Evolutionary conservation across 2,113 vertebrate genomes (phyloP).

Genomic region (Halichoeres trimaculatus): DNA sequence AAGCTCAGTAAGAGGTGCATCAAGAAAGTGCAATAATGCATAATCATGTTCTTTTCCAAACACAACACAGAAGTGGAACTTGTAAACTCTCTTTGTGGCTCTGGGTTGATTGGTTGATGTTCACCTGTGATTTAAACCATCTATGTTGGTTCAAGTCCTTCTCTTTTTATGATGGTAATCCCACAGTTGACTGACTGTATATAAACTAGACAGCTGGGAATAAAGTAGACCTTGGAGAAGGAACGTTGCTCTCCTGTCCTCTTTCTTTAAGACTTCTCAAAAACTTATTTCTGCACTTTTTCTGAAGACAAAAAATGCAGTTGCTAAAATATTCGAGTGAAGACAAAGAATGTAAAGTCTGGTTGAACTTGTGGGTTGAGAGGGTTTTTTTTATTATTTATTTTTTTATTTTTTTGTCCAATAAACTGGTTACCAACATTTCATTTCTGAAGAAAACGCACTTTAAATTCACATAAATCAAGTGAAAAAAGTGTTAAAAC

Average conservation of each 20-base stretch:
- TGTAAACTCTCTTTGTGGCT: constrained; percentile 34
- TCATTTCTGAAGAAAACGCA: not conserved
- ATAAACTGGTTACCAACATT: not conserved
- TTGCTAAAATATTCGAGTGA: not conserved
- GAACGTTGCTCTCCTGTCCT: constrained; percentile 42
- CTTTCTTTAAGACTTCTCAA: constrained; percentile 17
- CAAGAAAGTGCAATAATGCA: constrained; percentile 16
- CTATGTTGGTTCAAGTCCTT: constrained; percentile 52
- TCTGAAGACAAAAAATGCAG: not conserved
- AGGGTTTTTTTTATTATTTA: no score
- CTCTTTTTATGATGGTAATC: constrained; percentile 49
- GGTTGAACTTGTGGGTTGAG: no score
- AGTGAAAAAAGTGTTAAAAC: constrained; percentile 19
- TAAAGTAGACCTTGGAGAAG: constrained; percentile 68
- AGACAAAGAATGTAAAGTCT: no score
- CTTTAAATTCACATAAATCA: not conserved
- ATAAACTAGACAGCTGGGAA: constrained; percentile 68
- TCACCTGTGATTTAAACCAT: constrained; percentile 51
- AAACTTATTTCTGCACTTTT: not conserved
- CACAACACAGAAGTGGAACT: not conserved
- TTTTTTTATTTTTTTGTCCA: no score
- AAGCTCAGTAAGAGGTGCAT: not conserved
- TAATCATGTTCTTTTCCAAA: constrained; percentile 18
- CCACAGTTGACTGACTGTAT: constrained; percentile 67
- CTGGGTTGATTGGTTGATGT: constrained; percentile 59